Evolutionary conservation across 2,888 invertebrate species (phyloP), one percentile per base, ranked within the genome.

Genomic region (Polyommatus icarus): DNA sequence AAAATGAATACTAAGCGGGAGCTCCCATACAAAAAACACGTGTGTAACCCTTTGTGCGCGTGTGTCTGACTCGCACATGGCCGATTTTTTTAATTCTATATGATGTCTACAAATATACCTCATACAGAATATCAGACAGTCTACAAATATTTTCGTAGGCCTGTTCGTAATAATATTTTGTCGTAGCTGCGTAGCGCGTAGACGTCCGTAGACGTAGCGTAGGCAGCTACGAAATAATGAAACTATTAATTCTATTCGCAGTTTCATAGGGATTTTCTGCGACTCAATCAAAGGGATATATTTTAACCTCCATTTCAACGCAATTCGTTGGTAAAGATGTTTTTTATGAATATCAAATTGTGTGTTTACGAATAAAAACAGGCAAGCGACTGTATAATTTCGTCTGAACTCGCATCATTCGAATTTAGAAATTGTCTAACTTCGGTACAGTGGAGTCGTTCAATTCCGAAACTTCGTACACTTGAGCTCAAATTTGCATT

Each of bases 401-500:
- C 7, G 29, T 20, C 73, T 75, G 50, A 75, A 75, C 75, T 75
- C 61, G 67, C 61, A 24, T 73, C 59, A 73, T 77, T 77, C 46
- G 61, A 77, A 77, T 77, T 77, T 59, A 75, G 77, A 46, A 75
- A 75, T 77, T 77, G 73, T 59, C 77, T 77, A 75, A 75, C 75
- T 75, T 75, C 46, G 12, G 54, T 67, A 50, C 73, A 75, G 73
- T 73, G 72, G 72, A 36, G 36, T 36, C 36, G 40, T 73, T 73
- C 73, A 73, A 73, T 73, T 73, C 71, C 15, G 20, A n/a, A 77
- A 77, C 71, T 71, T 57, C 57, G 57, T 57, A 77, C 77, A 77
- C 71, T 77, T 71, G 72, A 72, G 72, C 72, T 77, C 54, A 54
- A 57, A 77, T 72, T 77, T 77, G 71, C 77, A 77, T 77, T 46